A percentile compares a stretch with the other conserved stretches of the same genome.
phyloP scores from a whole-genome alignment of 2,797 vertebrate genomes.

The Tachyglossus aculeatus region DNA sequence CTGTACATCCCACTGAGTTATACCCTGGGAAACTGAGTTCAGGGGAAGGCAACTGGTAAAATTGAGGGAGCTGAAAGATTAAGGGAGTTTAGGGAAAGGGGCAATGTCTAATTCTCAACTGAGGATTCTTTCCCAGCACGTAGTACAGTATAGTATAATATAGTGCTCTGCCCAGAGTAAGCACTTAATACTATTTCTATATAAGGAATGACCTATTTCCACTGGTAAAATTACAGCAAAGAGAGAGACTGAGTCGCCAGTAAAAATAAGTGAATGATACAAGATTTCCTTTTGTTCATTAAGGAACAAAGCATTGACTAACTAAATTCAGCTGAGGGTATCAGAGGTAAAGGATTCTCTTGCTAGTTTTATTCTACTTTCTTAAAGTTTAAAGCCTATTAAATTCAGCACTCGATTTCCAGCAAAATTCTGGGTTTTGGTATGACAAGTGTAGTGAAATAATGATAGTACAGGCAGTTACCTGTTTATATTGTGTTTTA shows the following conservation, averaged over 20 bases:
- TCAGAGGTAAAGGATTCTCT: slow-evolving; percentile 1
- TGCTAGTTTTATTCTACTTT: no score
- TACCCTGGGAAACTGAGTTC: neutral
- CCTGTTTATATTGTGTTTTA: no score
- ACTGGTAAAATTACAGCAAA: slow-evolving; percentile 27
- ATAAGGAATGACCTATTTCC: slow-evolving; percentile 34
- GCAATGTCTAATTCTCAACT: no score
- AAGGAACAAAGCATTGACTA: slow-evolving; percentile 39
- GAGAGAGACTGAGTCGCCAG: slow-evolving; percentile 13
- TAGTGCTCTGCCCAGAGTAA: no score
- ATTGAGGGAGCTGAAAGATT: slow-evolving; percentile 12
- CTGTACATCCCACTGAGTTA: neutral
- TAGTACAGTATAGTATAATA: no score
- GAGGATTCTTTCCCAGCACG: no score
- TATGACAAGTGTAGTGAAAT: no score
- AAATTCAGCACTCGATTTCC: no score
- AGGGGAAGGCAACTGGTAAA: neutral
- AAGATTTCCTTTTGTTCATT: slow-evolving; percentile 45
- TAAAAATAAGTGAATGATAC: slow-evolving; percentile 51
- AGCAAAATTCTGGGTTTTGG: no score
- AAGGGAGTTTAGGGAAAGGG: slow-evolving; percentile 2
- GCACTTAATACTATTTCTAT: no score
- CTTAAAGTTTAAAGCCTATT: no score
- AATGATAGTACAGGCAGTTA: no score
- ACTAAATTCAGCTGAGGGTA: slow-evolving; percentile 43